Percentiles rank a stretch among this genome's conserved stretches.
phyloP scores from a whole-genome alignment of 2,113 vertebrate species.

The Psephotus haematonotus region DNA sequence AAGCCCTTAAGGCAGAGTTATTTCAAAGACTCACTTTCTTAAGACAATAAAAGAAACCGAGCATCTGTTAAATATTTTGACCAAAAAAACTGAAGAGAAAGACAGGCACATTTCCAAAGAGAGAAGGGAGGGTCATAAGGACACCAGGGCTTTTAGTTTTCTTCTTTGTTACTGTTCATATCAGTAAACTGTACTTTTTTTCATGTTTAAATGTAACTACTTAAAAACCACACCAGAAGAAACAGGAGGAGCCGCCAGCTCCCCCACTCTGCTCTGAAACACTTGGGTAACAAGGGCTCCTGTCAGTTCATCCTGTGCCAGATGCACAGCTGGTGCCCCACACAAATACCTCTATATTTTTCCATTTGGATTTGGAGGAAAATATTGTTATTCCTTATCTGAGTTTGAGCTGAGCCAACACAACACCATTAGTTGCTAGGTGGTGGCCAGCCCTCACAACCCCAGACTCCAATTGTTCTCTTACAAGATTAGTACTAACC shows the following conservation, averaged over 20 bases:
- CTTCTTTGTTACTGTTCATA: background rate
- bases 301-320: too few species aligned
- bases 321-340: background rate
- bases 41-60: background rate
- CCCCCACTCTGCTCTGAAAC: background rate
- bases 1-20: background rate
- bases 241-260: background rate
- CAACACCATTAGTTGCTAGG: background rate
- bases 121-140: background rate
- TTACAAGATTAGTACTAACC: background rate
- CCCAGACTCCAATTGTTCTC: background rate
- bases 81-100: background rate
- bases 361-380: background rate
- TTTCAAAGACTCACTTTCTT: background rate
- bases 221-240: background rate
- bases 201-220: background rate
- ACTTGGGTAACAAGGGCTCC: background rate
- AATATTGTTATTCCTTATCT: constrained; percentile 11
- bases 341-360: background rate
- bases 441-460: background rate
- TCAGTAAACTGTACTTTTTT: background rate
- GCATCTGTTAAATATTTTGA: background rate
- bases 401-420: background rate
- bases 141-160: background rate
- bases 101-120: background rate